These are phyloP conservation scores for Pseudomyrmex cubaensis DNA, from an alignment of 1,140 invertebrate genomes.

Conservation along the genomic window DNA sequence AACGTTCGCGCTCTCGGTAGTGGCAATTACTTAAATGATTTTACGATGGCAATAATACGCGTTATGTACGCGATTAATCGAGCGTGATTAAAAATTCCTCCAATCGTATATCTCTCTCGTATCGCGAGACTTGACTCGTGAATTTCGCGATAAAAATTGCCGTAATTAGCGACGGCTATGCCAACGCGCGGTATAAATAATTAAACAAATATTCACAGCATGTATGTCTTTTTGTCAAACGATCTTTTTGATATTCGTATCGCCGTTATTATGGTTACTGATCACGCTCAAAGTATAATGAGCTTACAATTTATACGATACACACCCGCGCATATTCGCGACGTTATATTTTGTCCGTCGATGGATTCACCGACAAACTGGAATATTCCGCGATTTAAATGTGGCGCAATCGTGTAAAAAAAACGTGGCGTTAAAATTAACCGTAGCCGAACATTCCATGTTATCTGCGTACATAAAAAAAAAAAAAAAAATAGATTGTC, in stretches of 20 bases:
- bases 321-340: background rate
- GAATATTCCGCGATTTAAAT: background rate
- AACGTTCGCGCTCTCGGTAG: background rate
- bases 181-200: background rate
- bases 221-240: slow-evolving; percentile 17
- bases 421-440: slow-evolving; percentile 12
- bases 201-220: background rate
- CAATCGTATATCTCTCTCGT: background rate
- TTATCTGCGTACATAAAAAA: background rate
- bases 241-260: background rate
- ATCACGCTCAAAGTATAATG: background rate
- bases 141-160: background rate
- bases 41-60: slow-evolving; percentile 32
- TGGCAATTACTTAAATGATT: slow-evolving; percentile 37
- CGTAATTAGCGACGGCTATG: slow-evolving; percentile 24
- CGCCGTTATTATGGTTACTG: background rate
- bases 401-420: too few species aligned
- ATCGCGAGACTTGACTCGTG: background rate
- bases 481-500: background rate
- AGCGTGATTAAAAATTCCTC: slow-evolving; percentile 18
- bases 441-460: background rate
- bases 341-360: background rate
- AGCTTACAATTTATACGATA: background rate
- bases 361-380: slow-evolving; percentile 11
- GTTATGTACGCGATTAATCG: slow-evolving; percentile 48